Evolutionary conservation across 1,140 invertebrate genomes (phyloP).

Genomic region (Zophobas atratus): DNA sequence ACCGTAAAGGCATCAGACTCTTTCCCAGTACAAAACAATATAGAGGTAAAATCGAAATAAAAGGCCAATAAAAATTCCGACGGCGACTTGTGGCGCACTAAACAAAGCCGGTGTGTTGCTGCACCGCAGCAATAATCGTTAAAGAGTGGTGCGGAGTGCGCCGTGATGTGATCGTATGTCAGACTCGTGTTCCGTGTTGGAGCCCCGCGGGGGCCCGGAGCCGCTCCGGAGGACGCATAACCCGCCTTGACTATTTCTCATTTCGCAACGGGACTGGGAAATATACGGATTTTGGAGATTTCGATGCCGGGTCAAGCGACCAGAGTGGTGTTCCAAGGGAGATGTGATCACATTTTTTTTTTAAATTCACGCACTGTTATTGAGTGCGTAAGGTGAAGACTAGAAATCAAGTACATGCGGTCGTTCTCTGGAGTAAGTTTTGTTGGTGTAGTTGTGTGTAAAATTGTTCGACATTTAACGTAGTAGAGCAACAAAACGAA

Average conservation of each 20-base stretch:
- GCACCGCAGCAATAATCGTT: conserved; percentile 54
- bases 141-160: conserved; percentile 54
- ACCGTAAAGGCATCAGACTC: conserved; percentile 22
- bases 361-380: too few relatives aligned
- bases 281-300: background rate
- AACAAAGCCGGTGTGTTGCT: conserved; percentile 53
- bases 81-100: conserved; percentile 42
- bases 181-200: conserved; percentile 56
- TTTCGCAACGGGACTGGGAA: conserved; percentile 21
- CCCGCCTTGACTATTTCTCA: conserved; percentile 7
- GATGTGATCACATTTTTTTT: too few relatives aligned
- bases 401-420: too few relatives aligned
- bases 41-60: conserved; percentile 46
- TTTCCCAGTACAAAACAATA: conserved; percentile 49
- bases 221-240: conserved; percentile 30
- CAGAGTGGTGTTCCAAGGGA: too few relatives aligned
- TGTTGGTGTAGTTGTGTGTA: too few relatives aligned
- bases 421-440: too few relatives aligned
- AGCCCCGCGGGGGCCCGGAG: conserved; percentile 48
- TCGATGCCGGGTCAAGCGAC: background rate
- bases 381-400: too few relatives aligned
- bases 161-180: conserved; percentile 56
- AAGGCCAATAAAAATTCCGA: conserved; percentile 55
- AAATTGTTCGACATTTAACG: too few relatives aligned
- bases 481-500: too few relatives aligned